phyloP scores from a whole-genome alignment of 1,140 invertebrate genomes.

The Rhyacophila brunnea region DNA sequence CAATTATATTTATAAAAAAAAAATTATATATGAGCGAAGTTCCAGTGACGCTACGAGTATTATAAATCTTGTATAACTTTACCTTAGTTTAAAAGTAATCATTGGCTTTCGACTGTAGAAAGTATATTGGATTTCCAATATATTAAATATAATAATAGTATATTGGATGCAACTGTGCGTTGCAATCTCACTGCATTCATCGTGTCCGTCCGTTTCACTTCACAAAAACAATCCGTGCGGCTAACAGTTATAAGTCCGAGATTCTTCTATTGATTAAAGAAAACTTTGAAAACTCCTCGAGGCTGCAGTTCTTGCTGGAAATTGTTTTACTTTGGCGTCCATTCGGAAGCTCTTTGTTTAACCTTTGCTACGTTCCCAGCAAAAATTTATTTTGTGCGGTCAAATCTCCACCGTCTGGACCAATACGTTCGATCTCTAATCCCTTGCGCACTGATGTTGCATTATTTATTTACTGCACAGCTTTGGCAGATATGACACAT shows the following conservation, averaged over 20 bases:
- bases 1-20: too few species aligned
- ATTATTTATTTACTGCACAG: constrained; percentile 29
- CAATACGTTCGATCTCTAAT: constrained; percentile 7
- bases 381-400: constrained; percentile 18
- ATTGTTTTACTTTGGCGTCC: constrained; percentile 32
- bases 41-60: too few species aligned
- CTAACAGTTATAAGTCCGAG: constrained; percentile 12
- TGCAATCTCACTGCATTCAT: too few species aligned
- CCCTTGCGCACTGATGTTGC: constrained; percentile 24
- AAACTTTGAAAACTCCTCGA: constrained; percentile 4
- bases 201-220: too few species aligned
- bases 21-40: too few species aligned
- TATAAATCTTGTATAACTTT: too few species aligned
- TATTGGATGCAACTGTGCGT: too few species aligned
- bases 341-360: constrained; percentile 20
- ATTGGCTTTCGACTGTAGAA: too few species aligned
- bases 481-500: background rate
- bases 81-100: too few species aligned
- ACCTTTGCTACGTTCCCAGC: constrained; percentile 7
- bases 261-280: constrained; percentile 32
- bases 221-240: too few species aligned
- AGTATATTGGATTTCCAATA: too few species aligned
- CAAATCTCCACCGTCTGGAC: background rate
- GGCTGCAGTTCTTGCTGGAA: constrained; percentile 15
- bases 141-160: too few species aligned